Percentiles rank a stretch among this genome's conserved stretches.
These are phyloP conservation scores for Xanthostigma xanthostigma DNA, from an alignment of 2,888 invertebrate genomes.

Conservation along the genomic window DNA sequence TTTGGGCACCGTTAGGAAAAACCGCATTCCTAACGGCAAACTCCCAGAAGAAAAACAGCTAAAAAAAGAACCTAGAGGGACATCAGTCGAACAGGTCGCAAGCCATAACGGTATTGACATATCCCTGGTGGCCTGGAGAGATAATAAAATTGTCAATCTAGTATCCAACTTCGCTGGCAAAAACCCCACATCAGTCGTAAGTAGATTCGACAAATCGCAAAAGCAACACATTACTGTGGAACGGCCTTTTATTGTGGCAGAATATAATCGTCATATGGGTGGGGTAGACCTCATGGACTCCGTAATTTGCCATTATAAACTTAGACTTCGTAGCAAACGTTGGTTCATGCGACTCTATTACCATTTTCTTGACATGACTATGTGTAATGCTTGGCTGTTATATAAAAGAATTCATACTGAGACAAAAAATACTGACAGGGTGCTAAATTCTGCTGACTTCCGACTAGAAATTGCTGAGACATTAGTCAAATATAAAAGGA, in stretches of 20 bases:
- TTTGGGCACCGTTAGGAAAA: conserved; percentile 15
- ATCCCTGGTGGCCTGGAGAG: conserved; percentile 16
- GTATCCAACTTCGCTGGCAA: conserved; percentile 18
- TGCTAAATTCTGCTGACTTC: neutral
- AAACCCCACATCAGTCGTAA: conserved; percentile 14
- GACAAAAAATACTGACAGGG: neutral
- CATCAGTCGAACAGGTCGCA: conserved; percentile 11
- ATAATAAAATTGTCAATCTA: conserved; percentile 20
- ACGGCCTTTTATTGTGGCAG: conserved; percentile 14
- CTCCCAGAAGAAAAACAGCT: conserved; percentile 14
- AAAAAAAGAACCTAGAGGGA: conserved; percentile 13
- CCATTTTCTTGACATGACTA: conserved; percentile 12
- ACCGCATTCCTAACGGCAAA: conserved; percentile 17
- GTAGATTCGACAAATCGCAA: conserved; percentile 14
- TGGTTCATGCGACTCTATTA: conserved; percentile 14
- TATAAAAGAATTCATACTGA: conserved; percentile 10
- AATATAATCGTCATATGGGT: conserved; percentile 17
- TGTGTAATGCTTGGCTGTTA: conserved; percentile 14
- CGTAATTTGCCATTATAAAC: conserved; percentile 14
- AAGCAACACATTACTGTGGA: conserved; percentile 12
- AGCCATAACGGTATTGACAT: conserved; percentile 11
- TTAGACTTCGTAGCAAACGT: conserved; percentile 12
- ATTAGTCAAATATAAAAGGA: neutral
- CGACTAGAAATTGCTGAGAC: neutral
- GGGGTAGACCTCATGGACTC: conserved; percentile 18